These are phyloP conservation scores for Smittia aterrima DNA, from an alignment of 2,888 invertebrate species.

Conservation along the genomic window DNA sequence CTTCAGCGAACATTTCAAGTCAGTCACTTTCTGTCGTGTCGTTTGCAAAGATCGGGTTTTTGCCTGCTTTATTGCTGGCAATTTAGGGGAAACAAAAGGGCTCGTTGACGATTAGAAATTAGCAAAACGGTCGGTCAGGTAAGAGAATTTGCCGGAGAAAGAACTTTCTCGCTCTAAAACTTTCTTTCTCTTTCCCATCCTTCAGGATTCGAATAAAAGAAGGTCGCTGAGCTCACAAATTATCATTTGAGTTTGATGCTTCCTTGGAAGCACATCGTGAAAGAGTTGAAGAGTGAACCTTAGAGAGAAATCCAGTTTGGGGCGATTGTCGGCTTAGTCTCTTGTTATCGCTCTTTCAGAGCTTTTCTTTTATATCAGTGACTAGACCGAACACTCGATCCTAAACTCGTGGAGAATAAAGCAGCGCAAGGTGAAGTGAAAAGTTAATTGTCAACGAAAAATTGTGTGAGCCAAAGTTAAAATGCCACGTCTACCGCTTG, in stretches of 20 bases:
- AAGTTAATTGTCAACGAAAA: not conserved
- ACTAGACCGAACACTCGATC: constrained; percentile 46
- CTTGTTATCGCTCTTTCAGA: no score
- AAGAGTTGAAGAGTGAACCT: not conserved
- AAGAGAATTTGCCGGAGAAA: not conserved
- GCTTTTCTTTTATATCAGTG: constrained; percentile 44
- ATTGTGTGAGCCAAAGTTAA: not conserved
- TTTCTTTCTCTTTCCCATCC: not conserved
- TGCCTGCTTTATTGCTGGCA: not conserved
- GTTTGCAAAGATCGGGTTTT: not conserved
- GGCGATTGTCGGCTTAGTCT: constrained; percentile 44
- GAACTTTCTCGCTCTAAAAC: not conserved
- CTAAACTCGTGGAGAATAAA: constrained; percentile 25
- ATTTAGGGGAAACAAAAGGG: not conserved
- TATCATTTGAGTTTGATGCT: not conserved
- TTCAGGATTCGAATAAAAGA: not conserved
- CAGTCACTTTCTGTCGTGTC: not conserved
- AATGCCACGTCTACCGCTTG: constrained; percentile 47
- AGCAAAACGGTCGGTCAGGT: not conserved
- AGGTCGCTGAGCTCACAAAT: not conserved
- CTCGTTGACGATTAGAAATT: not conserved
- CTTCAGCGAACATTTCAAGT: not conserved
- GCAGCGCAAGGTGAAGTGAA: not conserved
- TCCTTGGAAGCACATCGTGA: not conserved
- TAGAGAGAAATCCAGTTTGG: constrained; percentile 34